Conservation (phyloP, 2,113 vertebrate genomes). For the Ahaetulla prasina region DNA sequence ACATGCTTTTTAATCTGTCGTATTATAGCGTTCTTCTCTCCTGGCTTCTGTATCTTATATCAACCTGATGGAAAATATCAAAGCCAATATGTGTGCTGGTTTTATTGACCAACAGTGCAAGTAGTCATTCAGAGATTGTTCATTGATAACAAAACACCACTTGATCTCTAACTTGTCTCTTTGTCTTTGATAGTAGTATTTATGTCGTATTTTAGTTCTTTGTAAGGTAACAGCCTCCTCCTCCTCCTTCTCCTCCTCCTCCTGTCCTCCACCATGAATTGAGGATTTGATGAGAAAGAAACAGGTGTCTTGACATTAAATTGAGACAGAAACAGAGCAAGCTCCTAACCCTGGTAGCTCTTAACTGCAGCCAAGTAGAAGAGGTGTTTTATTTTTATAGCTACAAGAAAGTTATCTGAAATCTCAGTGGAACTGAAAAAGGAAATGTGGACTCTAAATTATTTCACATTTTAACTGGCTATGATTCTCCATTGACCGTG, state of each 20-base stretch:
- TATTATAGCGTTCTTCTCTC: neutral
- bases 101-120: neutral
- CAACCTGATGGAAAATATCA: neutral
- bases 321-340: conserved; percentile 15
- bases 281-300: neutral
- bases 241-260: neutral
- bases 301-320: conserved; percentile 7
- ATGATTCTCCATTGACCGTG: neutral
- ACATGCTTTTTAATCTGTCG: neutral
- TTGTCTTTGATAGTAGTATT: neutral
- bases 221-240: neutral
- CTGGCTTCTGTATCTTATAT: neutral
- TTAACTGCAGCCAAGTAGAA: conserved; percentile 12
- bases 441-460: neutral
- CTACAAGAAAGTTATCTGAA: conserved; percentile 9
- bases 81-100: neutral
- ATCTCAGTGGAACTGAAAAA: neutral
- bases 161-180: neutral
- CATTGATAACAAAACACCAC: neutral
- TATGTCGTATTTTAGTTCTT: conserved; percentile 5
- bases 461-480: neutral
- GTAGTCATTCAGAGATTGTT: neutral
- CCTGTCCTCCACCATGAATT: neutral
- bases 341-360: neutral
- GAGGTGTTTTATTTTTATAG: conserved; percentile 18